phyloP scores from a whole-genome alignment of 2,113 vertebrate genomes.

The Leptosomus discolor region DNA sequence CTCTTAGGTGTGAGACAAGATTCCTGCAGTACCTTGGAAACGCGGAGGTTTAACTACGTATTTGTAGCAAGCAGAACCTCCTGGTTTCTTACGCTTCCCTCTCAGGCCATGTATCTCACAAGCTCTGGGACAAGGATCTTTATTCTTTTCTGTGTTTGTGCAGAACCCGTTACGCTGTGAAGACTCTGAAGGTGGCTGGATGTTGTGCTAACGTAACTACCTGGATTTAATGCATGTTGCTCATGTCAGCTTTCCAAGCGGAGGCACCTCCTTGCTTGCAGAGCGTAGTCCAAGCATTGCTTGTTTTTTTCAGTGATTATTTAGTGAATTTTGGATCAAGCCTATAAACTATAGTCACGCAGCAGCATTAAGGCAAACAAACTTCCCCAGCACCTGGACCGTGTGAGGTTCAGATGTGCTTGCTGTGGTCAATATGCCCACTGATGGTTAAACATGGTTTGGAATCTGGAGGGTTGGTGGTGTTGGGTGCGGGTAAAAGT shows the following conservation, averaged over 20 bases:
- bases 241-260: neutral
- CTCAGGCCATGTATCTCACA: neutral
- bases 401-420: neutral
- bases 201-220: neutral
- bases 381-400: neutral
- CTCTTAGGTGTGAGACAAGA: neutral
- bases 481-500: neutral
- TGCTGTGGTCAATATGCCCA: fast-evolving
- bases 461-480: neutral
- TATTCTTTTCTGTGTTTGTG: neutral
- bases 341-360: neutral
- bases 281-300: neutral
- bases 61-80: neutral
- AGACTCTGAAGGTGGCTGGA: neutral
- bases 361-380: neutral
- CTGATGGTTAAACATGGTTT: neutral
- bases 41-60: neutral
- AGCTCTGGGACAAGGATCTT: neutral
- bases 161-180: neutral
- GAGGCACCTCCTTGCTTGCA: neutral
- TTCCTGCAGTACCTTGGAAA: neutral
- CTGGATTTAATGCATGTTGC: neutral
- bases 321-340: neutral
- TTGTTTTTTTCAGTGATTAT: neutral
- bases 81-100: neutral